Percentiles rank a stretch among this genome's conserved stretches.
Conservation (phyloP, 2,113 vertebrate species). For the Emydocephalus ijimae region DNA sequence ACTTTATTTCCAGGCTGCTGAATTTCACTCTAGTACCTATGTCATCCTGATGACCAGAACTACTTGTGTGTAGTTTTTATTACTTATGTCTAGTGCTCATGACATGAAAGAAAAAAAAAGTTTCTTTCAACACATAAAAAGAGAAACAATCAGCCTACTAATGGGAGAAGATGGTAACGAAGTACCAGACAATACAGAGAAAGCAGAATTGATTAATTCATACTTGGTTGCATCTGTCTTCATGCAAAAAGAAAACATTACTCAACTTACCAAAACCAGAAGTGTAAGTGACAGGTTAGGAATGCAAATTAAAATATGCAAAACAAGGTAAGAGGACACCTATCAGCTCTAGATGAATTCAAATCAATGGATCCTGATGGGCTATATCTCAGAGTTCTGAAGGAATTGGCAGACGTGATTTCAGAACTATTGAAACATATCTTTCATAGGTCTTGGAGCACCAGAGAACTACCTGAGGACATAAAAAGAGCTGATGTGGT, state of each 20-base stretch:
- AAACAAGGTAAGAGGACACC: not conserved
- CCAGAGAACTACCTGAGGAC: not conserved
- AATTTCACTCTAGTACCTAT: not conserved
- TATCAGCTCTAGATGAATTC: not conserved
- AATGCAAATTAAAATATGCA: not conserved
- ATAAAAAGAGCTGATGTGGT: not conserved
- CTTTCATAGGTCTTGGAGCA: not conserved
- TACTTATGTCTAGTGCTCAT: not conserved
- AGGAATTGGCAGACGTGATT: not conserved
- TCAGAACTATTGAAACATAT: not conserved
- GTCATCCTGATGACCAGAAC: not conserved
- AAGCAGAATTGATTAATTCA: not conserved
- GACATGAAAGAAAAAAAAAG: not conserved
- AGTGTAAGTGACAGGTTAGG: no score
- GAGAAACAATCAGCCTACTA: not conserved
- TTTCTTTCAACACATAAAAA: not conserved
- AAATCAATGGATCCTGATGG: not conserved
- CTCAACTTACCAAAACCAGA: not conserved
- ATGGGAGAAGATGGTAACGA: not conserved
- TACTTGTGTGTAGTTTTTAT: not conserved
- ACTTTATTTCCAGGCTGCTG: not conserved
- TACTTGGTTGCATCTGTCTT: not conserved
- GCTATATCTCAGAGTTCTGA: not conserved
- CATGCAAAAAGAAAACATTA: not conserved
- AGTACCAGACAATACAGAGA: not conserved